Conservation (phyloP, 2,797 vertebrate species). For the Poeciliopsis turneri region DNA sequence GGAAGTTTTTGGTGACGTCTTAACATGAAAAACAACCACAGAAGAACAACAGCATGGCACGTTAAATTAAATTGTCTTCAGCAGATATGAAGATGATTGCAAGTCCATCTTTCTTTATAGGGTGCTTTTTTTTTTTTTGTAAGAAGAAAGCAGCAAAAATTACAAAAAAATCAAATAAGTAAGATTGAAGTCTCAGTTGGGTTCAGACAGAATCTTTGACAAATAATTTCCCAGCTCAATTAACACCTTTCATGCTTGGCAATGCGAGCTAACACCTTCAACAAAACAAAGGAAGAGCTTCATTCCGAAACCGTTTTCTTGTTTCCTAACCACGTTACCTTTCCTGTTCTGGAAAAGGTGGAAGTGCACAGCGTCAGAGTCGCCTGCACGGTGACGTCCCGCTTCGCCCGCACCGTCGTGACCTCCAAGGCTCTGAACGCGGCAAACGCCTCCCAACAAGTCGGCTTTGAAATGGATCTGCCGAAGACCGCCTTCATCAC, state of each 20-base stretch:
- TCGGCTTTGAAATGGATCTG: conserved; percentile 89
- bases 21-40: background rate
- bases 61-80: background rate
- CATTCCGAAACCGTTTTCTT: background rate
- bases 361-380: conserved; percentile 82
- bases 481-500: conserved; percentile 94
- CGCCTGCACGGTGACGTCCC: conserved; percentile 86
- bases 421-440: conserved; percentile 87
- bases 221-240: background rate
- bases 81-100: background rate
- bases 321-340: background rate
- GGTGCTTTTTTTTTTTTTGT: background rate
- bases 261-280: background rate
- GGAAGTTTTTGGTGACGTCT: background rate
- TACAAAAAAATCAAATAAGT: background rate
- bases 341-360: conserved; percentile 62
- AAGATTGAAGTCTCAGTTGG: too few species aligned
- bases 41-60: background rate
- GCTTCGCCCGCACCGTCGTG: conserved; percentile 90
- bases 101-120: background rate
- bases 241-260: background rate
- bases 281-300: background rate
- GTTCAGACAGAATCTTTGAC: too few species aligned
- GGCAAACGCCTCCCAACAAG: conserved; percentile 84
- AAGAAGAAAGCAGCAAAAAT: background rate